Percentiles rank a stretch among this genome's conserved stretches.
Evolutionary conservation across 2,113 vertebrate genomes (phyloP).

Genomic region (Holacanthus passer): DNA sequence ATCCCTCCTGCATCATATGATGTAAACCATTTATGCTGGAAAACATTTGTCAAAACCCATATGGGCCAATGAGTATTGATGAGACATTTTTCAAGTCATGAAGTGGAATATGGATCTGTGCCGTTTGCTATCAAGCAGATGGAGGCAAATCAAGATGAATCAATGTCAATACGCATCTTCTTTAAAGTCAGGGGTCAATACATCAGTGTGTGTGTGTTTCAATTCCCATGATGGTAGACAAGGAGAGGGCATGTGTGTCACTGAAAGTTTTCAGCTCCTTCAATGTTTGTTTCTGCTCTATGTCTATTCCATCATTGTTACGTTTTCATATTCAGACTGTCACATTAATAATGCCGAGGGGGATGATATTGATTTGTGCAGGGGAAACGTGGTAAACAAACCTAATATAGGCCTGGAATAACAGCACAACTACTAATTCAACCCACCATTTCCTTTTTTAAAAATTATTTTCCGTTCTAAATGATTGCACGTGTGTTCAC

Average conservation of each 20-base stretch:
- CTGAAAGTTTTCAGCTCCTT: background rate
- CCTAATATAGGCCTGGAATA: background rate
- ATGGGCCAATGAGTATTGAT: background rate
- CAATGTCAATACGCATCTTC: constrained; percentile 12
- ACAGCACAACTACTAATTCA: background rate
- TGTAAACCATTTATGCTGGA: background rate
- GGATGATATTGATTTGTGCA: constrained; percentile 8
- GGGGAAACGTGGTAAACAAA: constrained; percentile 5
- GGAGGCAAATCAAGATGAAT: constrained; percentile 4
- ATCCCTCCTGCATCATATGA: background rate
- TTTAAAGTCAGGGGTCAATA: constrained; percentile 5
- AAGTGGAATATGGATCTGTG: constrained; percentile 11
- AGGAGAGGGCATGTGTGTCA: background rate
- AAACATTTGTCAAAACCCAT: background rate
- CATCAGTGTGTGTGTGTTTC: background rate
- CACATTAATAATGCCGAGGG: constrained; percentile 15
- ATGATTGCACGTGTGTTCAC: background rate
- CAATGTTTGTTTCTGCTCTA: background rate
- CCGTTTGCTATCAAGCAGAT: background rate
- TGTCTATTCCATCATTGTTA: constrained; percentile 21
- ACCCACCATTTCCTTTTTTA: background rate
- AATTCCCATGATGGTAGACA: background rate
- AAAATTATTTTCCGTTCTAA: background rate
- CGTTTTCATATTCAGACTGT: constrained; percentile 38
- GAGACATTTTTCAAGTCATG: constrained; percentile 2